Evolutionary conservation across 92 coral and sea anemone species (phyloP), one percentile per base, ranked within the genome.

Genomic region (Epizoanthus ramosus): DNA sequence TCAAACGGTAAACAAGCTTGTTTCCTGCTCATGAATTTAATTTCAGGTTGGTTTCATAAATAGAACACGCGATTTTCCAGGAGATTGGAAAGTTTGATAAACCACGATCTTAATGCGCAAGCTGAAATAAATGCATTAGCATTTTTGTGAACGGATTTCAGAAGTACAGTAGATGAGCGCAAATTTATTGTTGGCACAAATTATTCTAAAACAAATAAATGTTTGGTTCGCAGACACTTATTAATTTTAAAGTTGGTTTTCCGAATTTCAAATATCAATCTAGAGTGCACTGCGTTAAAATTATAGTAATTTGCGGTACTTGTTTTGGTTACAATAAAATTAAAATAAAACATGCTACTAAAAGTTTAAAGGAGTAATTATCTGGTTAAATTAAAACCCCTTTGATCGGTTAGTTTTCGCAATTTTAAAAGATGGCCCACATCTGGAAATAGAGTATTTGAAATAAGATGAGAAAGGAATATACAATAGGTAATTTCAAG

Each of bases 181-280:
- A 43, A 13, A 68, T 35, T 76, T 24, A 8, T 22, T 14, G 71
- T 56, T 6, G 68, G 43, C 43, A 67, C 22, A 67, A 33, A 0
- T 60, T 8, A 59, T 58, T 59, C 33, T 18, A 57, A 75, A 75
- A 59, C 56, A 75, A 58, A 74, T 64, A 31, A 18, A 23, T 33
- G 16, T 39, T 57, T 77, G 71, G 21, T 37, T 45, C 10, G 18
- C 52, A 39, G 37, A 21, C 54, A 61, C 31, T 60, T 59, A 76
- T 60, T 76, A 35, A 23, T 39, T 77, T 61, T 60, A 69, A 22
- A 59, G 50, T 56, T 52, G 57, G 41, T 73, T 43, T 57, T 43
- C 53, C 57, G 37, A 58, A 58, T 57, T 58, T 75, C 56, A 75
- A 77, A 77, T 77, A 60, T 60, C 23, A 77, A 77, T 77, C 18